Base-by-base conservation (phyloP, 1,140 invertebrate species). In the Olivierus martensii region DNA sequence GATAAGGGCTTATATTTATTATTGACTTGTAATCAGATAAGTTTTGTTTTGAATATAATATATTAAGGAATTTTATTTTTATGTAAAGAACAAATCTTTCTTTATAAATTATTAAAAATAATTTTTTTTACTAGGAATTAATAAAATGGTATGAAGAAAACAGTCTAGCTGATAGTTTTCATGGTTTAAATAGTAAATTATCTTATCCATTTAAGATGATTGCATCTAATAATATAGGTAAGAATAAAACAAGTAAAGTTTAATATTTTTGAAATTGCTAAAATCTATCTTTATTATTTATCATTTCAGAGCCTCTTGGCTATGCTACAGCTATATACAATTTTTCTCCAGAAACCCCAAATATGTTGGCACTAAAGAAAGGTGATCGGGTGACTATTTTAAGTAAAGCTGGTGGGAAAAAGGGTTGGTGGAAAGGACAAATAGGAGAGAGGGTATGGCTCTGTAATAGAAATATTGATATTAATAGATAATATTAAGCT, bases 101-200 rank as follows among this genome's bases (percentile, higher is more conserved):
- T n/a, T n/a, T n/a, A n/a, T n/a, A n/a, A n/a, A n/a, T n/a, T n/a
- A n/a, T 34, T 22, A 28, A 38, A 54, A 39, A 28, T 12, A 36
- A 22, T 7, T 49, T 44, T 45, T 38, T 51, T 59, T 14, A 34
- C n/a, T n/a, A 58, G 61, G 88, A 93, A 67, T 74, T 95, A 21
- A 80, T 95, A 44, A 80, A 82, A 41, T 91, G 85, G 70, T 95
- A 96, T 67, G 83, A 93, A 67, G 77, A 83, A 46, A 83, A 82
- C 52, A 88, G 85, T 65, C 71, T 95, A 46, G 78, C 80, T 2
- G 88, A 94, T 71, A 93, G 90, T 69, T 96, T 95, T 70, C 67
- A 67, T 49, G 69, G 70, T n/a, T 63, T 74, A 7, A 63, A 67
- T 47, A 69, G 67, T 10, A 67, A 62, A 6, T 58, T 74, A 6